Conservation (phyloP, 2,888 invertebrate genomes). For the Nesidiocoris tenuis region DNA sequence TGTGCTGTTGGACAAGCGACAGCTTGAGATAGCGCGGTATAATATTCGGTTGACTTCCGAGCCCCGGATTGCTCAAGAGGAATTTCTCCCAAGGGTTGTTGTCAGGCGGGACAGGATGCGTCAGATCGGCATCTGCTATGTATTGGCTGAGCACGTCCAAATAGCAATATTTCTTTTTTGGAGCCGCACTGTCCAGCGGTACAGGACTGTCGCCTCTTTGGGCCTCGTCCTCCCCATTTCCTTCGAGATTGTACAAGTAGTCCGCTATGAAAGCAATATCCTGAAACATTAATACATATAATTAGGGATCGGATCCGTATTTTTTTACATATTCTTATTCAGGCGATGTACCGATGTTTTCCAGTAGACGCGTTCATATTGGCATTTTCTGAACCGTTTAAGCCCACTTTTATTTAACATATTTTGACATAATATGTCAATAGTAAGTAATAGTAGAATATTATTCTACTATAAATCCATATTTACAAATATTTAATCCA, state of each 20-base stretch:
- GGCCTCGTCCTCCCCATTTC: slow-evolving; percentile 31
- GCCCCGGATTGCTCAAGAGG: slow-evolving; percentile 70
- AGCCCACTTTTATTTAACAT: too few relatives aligned
- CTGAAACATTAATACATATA: slow-evolving; percentile 21
- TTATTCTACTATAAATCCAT: too few relatives aligned
- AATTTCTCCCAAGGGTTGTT: slow-evolving; percentile 78
- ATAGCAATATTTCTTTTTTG: slow-evolving; percentile 63
- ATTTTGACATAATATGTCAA: too few relatives aligned
- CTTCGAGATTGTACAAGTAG: slow-evolving; percentile 81
- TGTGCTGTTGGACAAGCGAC: slow-evolving; percentile 76
- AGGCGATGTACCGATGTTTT: too few relatives aligned
- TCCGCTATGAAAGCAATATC: slow-evolving; percentile 88
- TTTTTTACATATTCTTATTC: too few relatives aligned
- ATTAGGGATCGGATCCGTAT: too few relatives aligned
- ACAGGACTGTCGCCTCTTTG: not conserved
- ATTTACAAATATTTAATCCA: too few relatives aligned
- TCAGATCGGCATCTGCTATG: slow-evolving; percentile 69
- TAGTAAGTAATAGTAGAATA: too few relatives aligned
- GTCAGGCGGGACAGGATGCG: slow-evolving; percentile 67
- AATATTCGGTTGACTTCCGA: slow-evolving; percentile 69
- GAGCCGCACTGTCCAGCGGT: not conserved
- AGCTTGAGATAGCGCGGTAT: slow-evolving; percentile 72
- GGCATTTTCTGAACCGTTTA: too few relatives aligned
- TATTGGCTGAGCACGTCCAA: slow-evolving; percentile 91
- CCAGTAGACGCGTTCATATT: too few relatives aligned